These are phyloP conservation scores for Noturus placidus DNA, from an alignment of 2,113 vertebrate species.

Conservation along the genomic window DNA sequence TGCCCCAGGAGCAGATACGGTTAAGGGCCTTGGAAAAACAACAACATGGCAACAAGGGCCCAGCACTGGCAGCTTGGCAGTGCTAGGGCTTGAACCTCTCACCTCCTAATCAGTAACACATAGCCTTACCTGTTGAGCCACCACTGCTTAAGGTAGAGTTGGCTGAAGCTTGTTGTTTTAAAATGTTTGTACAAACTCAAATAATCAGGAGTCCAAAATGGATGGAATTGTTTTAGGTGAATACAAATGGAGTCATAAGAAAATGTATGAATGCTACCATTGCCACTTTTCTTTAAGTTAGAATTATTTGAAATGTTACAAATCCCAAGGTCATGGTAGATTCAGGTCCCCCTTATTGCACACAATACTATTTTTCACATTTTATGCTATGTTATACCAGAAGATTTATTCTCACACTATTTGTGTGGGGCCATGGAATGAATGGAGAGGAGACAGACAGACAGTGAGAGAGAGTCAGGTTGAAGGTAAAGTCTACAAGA, in stretches of 20 bases:
- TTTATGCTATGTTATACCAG: constrained; percentile 6
- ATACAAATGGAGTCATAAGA: background rate
- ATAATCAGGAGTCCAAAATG: background rate
- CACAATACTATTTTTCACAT: constrained; percentile 3
- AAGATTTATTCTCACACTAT: constrained; percentile 21
- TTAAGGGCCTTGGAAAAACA: too few species aligned
- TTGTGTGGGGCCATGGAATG: constrained; percentile 21
- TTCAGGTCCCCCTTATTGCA: background rate
- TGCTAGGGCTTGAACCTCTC: too few species aligned
- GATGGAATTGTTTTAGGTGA: background rate
- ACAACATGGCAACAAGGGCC: too few species aligned
- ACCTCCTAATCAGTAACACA: too few species aligned
- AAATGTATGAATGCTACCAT: background rate
- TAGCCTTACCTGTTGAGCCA: too few species aligned
- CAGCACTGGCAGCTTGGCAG: too few species aligned
- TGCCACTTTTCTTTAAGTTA: background rate
- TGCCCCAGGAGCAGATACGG: too few species aligned
- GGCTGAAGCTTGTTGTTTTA: background rate
- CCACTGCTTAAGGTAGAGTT: too few species aligned
- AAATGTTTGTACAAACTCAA: background rate
- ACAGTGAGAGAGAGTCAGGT: background rate
- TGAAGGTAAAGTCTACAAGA: background rate
- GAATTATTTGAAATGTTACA: background rate
- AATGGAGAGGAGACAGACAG: background rate
- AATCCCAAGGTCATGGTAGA: background rate